A percentile compares a stretch with the other conserved stretches of the same genome.
phyloP scores from a whole-genome alignment of 2,888 invertebrate species.

The Nemapogon koenigi region DNA sequence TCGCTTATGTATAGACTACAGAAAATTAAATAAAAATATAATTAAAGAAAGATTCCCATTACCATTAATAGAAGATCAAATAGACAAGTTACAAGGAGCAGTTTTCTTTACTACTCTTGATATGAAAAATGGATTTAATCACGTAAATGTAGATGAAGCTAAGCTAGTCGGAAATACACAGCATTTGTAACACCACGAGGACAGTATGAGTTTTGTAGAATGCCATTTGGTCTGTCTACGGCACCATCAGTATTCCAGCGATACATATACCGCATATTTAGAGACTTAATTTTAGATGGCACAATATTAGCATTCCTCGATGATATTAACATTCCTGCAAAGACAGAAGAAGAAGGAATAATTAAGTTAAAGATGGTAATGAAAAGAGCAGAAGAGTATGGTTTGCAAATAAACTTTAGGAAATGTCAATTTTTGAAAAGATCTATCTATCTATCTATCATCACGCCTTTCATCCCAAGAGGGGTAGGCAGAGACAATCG shows the following conservation, averaged over 20 bases:
- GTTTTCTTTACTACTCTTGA: slow-evolving; percentile 10
- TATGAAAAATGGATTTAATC: slow-evolving; percentile 11
- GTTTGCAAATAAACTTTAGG: slow-evolving; percentile 8
- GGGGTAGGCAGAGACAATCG: too few species aligned
- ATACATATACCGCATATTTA: slow-evolving; percentile 2
- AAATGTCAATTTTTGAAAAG: slow-evolving; percentile 10
- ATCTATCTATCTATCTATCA: too few species aligned
- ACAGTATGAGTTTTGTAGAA: slow-evolving; percentile 12
- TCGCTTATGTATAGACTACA: slow-evolving; percentile 20
- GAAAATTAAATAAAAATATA: slow-evolving; percentile 16
- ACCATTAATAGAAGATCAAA: too few species aligned
- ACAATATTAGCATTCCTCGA: slow-evolving; percentile 9
- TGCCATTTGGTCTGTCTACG: slow-evolving; percentile 15
- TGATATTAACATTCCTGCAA: slow-evolving; percentile 12
- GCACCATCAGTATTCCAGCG: slow-evolving; percentile 13
- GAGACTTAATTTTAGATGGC: background rate
- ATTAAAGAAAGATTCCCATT: slow-evolving; percentile 9
- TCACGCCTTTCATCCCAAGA: too few species aligned
- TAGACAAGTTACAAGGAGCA: slow-evolving; percentile 7
- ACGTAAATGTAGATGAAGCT: slow-evolving; percentile 8
- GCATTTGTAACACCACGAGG: slow-evolving; percentile 12
- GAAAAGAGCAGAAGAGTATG: slow-evolving; percentile 3
- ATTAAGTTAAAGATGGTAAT: slow-evolving; percentile 10
- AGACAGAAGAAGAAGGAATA: slow-evolving; percentile 7
- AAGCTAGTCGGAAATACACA: slow-evolving; percentile 10